Evolutionary conservation across 2,888 invertebrate genomes (phyloP).

Genomic region (Pedicia rivosa): DNA sequence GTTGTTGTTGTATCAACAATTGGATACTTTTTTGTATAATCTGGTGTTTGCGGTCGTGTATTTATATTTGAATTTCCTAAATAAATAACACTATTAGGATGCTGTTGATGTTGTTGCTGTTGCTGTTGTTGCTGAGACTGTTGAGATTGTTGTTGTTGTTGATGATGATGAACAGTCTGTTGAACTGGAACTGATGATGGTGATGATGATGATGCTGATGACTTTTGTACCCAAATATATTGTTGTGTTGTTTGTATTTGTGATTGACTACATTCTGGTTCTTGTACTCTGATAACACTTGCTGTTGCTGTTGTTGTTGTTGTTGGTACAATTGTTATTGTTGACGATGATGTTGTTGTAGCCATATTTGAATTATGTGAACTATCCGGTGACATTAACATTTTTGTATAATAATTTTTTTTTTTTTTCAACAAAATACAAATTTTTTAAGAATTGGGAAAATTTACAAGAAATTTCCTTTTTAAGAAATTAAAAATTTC

Average conservation of each 20-base stretch:
- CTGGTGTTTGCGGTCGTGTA: conserved; percentile 29
- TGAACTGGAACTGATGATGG: conserved; percentile 4
- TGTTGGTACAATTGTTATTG: background rate
- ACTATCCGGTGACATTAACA: conserved; percentile 32
- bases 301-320: background rate
- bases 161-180: conserved; percentile 5
- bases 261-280: conserved; percentile 10
- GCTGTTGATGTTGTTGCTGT: conserved; percentile 4
- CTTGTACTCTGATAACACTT: conserved; percentile 21
- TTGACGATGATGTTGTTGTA: background rate
- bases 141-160: background rate
- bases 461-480: no score
- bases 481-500: no score
- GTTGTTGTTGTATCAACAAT: conserved; percentile 32
- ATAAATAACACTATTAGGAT: conserved; percentile 12
- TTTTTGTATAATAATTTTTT: conserved; percentile 15
- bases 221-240: background rate
- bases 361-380: conserved; percentile 17
- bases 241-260: conserved; percentile 1
- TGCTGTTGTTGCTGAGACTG: conserved; percentile 8
- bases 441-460: no score
- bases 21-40: conserved; percentile 30
- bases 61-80: background rate
- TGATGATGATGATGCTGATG: conserved; percentile 4
- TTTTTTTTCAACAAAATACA: no score